Conservation (phyloP, 2,797 vertebrate genomes). For the Stomatorhinus walkeri region DNA sequence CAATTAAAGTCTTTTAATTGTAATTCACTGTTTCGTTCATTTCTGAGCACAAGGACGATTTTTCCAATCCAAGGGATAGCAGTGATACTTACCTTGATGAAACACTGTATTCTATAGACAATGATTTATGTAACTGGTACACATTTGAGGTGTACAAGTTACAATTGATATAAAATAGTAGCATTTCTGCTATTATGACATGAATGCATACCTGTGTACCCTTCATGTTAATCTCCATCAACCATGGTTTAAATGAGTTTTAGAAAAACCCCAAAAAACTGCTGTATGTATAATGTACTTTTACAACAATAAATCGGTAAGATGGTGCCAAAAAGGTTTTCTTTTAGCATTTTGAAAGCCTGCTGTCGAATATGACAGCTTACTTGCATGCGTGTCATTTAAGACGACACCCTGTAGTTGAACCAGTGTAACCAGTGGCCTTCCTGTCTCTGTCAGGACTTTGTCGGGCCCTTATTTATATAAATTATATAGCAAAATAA, state of each 20-base stretch:
- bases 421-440: background rate
- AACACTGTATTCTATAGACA: background rate
- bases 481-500: background rate
- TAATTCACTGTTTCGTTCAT: background rate
- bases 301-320: background rate
- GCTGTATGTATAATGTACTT: background rate
- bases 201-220: background rate
- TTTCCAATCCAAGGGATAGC: background rate
- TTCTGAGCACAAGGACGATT: background rate
- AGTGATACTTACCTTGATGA: background rate
- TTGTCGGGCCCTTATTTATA: background rate
- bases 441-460: background rate
- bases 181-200: background rate
- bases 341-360: background rate
- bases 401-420: background rate
- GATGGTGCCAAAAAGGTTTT: background rate
- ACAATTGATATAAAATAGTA: background rate
- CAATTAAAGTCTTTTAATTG: background rate
- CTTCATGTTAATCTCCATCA: background rate
- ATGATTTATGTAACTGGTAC: background rate
- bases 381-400: background rate
- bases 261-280: background rate
- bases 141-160: background rate
- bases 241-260: background rate
- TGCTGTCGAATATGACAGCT: background rate